phyloP scores from a whole-genome alignment of 2,797 vertebrate species.

The Enteromius mattozi region DNA sequence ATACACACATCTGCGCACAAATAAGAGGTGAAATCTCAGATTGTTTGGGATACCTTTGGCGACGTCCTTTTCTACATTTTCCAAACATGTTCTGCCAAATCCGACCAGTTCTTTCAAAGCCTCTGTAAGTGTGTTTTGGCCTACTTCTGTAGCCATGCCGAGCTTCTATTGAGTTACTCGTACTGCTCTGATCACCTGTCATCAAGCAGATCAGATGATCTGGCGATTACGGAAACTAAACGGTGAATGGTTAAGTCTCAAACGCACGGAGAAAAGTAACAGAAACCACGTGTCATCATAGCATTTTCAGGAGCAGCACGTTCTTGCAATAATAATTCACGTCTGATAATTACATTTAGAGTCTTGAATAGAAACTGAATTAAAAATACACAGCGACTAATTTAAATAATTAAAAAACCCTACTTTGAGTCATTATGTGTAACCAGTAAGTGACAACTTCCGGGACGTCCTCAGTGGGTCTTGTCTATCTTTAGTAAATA shows the following conservation, averaged over 20 bases:
- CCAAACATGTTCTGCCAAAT: conserved; percentile 25
- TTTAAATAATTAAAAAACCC: background rate
- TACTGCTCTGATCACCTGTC: background rate
- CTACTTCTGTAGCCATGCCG: background rate
- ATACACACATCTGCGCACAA: background rate
- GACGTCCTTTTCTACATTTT: conserved; percentile 41
- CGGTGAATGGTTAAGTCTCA: background rate
- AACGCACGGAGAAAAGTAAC: background rate
- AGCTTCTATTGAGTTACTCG: background rate
- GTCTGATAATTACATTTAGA: too few species aligned
- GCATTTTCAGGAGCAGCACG: background rate
- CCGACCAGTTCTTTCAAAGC: conserved; percentile 48
- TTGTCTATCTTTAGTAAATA: background rate
- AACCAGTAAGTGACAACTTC: background rate
- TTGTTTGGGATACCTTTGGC: conserved; percentile 29
- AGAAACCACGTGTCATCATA: background rate
- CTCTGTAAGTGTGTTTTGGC: conserved; percentile 5
- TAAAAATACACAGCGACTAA: background rate
- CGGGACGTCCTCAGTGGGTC: background rate
- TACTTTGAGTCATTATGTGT: background rate
- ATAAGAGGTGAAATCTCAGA: background rate
- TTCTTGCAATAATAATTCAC: background rate
- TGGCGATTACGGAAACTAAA: background rate
- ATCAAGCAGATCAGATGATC: background rate
- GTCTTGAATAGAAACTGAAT: background rate